These are phyloP conservation scores for Callithrix jacchus DNA, from an alignment of 2,113 vertebrate species.

Conservation along the genomic window DNA sequence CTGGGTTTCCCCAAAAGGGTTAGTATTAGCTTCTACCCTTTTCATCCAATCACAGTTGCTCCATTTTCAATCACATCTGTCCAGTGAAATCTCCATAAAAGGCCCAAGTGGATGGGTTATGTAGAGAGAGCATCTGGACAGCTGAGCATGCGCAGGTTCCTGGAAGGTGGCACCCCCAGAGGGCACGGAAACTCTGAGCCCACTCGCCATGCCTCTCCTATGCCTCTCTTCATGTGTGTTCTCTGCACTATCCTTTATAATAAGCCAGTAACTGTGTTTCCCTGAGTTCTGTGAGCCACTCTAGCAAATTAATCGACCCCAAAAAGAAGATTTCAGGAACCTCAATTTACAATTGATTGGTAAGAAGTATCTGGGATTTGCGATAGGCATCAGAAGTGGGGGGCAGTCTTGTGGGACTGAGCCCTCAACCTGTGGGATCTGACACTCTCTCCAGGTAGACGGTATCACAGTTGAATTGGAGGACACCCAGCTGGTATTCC, in stretches of 20 bases:
- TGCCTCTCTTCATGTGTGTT: not conserved
- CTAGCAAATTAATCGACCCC: not conserved
- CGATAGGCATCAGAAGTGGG: not conserved
- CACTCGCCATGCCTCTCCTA: not conserved
- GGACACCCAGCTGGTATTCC: not conserved
- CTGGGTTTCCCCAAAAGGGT: not conserved
- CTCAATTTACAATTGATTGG: not conserved
- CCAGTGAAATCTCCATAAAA: not conserved
- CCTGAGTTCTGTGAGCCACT: not conserved
- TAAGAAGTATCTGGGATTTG: not conserved
- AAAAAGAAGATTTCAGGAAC: not conserved
- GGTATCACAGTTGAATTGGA: not conserved
- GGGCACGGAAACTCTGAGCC: not conserved
- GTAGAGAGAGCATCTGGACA: not conserved
- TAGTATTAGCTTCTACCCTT: not conserved
- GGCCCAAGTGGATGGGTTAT: not conserved
- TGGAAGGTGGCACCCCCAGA: not conserved
- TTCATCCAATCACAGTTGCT: not conserved
- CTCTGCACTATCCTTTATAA: not conserved
- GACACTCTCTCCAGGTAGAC: not conserved
- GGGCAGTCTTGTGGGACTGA: not conserved
- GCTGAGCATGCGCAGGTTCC: not conserved
- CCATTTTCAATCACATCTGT: not conserved
- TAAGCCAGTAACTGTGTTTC: not conserved
- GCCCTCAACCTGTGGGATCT: not conserved